Percentiles rank a stretch among this genome's conserved stretches.
Evolutionary conservation across 2,797 vertebrate species (phyloP).

Genomic region (Paguma larvata): DNA sequence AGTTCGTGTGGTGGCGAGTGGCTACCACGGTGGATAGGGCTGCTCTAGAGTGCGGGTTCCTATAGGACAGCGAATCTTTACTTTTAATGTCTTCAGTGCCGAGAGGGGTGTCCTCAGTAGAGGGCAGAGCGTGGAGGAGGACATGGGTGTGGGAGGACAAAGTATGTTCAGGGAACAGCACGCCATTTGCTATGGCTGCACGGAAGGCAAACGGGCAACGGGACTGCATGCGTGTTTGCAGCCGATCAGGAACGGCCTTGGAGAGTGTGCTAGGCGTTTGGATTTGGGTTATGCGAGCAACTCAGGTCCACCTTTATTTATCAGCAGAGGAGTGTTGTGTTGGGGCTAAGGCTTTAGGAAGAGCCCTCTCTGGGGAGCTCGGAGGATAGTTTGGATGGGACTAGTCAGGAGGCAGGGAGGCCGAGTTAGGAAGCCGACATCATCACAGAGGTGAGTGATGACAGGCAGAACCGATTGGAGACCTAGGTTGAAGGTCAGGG

Average conservation of each 20-base stretch:
- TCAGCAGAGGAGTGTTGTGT: neutral
- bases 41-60: neutral
- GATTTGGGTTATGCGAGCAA: neutral
- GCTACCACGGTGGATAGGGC: neutral
- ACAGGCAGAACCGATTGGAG: neutral
- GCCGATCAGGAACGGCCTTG: neutral
- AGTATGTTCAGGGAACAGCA: neutral
- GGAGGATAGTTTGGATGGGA: neutral
- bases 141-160: neutral
- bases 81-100: neutral
- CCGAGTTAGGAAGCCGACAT: neutral
- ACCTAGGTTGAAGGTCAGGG: neutral
- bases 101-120: neutral
- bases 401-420: neutral
- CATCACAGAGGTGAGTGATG: neutral
- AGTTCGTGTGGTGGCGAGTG: neutral
- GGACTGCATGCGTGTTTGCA: neutral
- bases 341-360: neutral
- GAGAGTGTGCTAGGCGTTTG: conserved; percentile 8
- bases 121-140: neutral
- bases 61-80: neutral
- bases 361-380: neutral
- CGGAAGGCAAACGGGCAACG: rapidly evolving
- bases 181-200: neutral
- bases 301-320: neutral